Evolutionary conservation across 2,888 invertebrate genomes (phyloP), one percentile per base, ranked within the genome.

Genomic region (Pseudococcus viburni): DNA sequence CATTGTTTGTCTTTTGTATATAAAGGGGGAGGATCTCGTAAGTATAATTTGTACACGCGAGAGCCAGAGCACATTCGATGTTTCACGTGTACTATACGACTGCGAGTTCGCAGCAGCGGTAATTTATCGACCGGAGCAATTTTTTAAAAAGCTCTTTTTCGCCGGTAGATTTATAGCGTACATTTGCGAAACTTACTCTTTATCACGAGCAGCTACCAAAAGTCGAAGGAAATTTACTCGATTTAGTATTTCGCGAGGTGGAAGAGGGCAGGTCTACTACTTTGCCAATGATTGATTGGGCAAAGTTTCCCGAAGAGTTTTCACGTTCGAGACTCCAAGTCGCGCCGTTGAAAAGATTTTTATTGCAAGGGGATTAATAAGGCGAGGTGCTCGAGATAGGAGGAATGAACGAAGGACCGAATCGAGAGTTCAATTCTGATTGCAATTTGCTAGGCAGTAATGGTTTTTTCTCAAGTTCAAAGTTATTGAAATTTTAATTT

Each of bases 131-230:
- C 73, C 11, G 6, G 12, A 17, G 73, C 73, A 33, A 73, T 73
- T 73, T 73, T 73, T 73, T 73, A 73, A 73, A 73, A 73, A 73
- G 73, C 73, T 73, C 33, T 33, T 39, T 73, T 64, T 64, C 64
- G 64, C 22, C 19, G 12, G 64, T 22, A 64, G 64, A 73, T 73
- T 73, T 73, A 73, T 73, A 19, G 64, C 19, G 19, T 64, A 64
- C 64, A 64, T 64, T 64, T 64, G 64, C 64, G 55, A 64, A 64
- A 73, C 33, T 33, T 73, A 26, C 68, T 68, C 73, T 73, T 26
- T 73, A 73, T 22, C 64, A 22, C 22, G 22, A 22, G 6, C 33
- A 33, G 73, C 33, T 64, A 19, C 19, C 64, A 64, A 64, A 64
- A 64, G 64, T 64, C 64, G 64, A 64, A 64, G 64, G 22, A 64